These are phyloP conservation scores for Artibeus jamaicensis DNA, from an alignment of 2,797 vertebrate species.

Conservation along the genomic window DNA sequence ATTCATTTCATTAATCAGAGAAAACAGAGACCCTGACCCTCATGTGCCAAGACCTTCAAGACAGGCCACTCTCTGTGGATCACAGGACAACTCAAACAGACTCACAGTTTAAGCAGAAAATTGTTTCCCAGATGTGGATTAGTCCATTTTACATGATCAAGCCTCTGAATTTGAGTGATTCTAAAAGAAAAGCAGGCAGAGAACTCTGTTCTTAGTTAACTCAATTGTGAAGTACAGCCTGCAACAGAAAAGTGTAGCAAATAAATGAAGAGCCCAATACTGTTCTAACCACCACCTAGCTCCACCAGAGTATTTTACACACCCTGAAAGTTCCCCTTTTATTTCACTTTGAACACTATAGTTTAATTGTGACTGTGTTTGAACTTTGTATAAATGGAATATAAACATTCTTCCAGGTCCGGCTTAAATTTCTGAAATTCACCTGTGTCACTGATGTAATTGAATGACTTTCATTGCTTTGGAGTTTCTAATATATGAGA, in stretches of 20 bases:
- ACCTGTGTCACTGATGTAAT: not conserved
- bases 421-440: not conserved
- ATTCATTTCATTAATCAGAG: not conserved
- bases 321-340: not conserved
- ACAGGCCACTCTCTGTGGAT: not conserved
- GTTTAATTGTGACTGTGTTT: not conserved
- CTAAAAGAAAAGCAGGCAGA: not conserved
- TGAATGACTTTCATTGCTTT: not conserved
- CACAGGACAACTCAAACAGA: not conserved
- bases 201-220: not conserved
- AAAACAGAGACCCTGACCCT: not conserved
- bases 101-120: not conserved
- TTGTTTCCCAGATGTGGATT: not conserved
- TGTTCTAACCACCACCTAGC: not conserved
- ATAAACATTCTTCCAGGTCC: not conserved
- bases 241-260: not conserved
- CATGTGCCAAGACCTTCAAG: not conserved
- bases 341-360: not conserved
- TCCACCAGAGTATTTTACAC: not conserved
- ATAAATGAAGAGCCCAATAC: not conserved
- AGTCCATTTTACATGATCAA: not conserved
- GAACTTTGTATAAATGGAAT: not conserved
- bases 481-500: not conserved
- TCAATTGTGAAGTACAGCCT: not conserved
- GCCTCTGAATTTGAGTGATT: not conserved